Evolutionary conservation across 2,888 invertebrate species (phyloP).

Genomic region (Mayetiola destructor): DNA sequence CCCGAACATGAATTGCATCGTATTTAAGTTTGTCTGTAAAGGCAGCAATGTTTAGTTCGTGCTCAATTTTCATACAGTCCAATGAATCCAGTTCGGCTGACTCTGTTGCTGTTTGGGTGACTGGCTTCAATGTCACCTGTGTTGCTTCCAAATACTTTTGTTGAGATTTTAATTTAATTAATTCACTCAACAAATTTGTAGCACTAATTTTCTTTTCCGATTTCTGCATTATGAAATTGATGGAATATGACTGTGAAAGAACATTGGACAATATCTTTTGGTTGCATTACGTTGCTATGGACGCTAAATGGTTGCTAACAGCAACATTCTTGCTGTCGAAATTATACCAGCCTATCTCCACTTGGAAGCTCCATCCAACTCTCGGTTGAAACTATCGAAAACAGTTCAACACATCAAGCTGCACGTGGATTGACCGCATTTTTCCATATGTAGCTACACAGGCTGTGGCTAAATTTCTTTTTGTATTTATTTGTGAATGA

Average conservation of each 20-base stretch:
- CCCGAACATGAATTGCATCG: not conserved
- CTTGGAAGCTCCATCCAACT: not conserved
- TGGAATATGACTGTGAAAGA: too few relatives aligned
- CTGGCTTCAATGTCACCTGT: constrained; percentile 30
- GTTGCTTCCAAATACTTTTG: constrained; percentile 34
- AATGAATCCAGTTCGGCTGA: constrained; percentile 25
- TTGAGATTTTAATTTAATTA: constrained; percentile 32
- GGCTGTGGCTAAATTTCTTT: too few relatives aligned
- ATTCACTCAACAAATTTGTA: constrained; percentile 29
- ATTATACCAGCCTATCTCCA: not conserved
- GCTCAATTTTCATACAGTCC: constrained; percentile 25
- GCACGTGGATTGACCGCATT: too few relatives aligned
- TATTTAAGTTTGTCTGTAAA: not conserved
- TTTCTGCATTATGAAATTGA: not conserved
- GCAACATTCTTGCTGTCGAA: too few relatives aligned
- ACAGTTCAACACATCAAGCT: too few relatives aligned
- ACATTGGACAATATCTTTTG: too few relatives aligned
- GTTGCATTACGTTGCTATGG: constrained; percentile 6
- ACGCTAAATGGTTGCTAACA: not conserved
- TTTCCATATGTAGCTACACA: too few relatives aligned
- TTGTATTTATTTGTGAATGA: too few relatives aligned
- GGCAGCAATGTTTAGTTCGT: constrained; percentile 22
- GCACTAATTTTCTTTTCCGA: constrained; percentile 5
- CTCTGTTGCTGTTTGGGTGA: constrained; percentile 22
- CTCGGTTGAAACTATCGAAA: not conserved